phyloP scores from a whole-genome alignment of 1,140 invertebrate species.

The Dufourea novaeangliae region DNA sequence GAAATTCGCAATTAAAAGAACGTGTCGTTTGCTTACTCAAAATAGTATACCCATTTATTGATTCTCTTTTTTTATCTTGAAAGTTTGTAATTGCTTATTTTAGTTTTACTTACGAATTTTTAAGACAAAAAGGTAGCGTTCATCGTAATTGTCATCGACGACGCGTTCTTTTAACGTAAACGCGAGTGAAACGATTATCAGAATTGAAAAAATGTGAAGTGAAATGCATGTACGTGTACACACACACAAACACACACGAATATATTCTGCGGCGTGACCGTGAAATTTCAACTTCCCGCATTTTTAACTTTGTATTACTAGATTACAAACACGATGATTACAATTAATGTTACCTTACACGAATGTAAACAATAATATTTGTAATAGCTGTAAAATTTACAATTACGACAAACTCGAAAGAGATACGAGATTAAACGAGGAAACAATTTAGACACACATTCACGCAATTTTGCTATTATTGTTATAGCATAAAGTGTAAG shows the following conservation, averaged over 20 bases:
- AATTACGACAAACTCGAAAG: slow-evolving; percentile 51
- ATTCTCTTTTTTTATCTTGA: neutral
- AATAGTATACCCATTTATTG: neutral
- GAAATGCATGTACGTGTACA: slow-evolving; percentile 37
- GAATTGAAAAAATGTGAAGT: slow-evolving; percentile 10
- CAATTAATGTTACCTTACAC: slow-evolving; percentile 65
- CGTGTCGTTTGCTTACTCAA: neutral
- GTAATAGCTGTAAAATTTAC: slow-evolving; percentile 73
- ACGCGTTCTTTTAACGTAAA: slow-evolving; percentile 39
- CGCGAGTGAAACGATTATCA: slow-evolving; percentile 22
- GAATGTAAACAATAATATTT: slow-evolving; percentile 72
- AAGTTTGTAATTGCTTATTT: neutral
- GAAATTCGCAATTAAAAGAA: slow-evolving; percentile 51
- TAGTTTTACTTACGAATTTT: neutral
- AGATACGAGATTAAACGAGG: slow-evolving; percentile 49
- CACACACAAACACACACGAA: slow-evolving; percentile 36
- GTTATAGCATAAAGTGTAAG: slow-evolving; percentile 70
- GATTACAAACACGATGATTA: slow-evolving; percentile 59
- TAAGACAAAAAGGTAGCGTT: neutral
- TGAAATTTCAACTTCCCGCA: slow-evolving; percentile 68
- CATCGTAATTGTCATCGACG: neutral
- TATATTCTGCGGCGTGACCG: slow-evolving; percentile 44
- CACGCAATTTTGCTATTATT: slow-evolving; percentile 74
- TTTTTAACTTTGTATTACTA: slow-evolving; percentile 76
- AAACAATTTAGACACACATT: slow-evolving; percentile 55